Percentiles rank a stretch among this genome's conserved stretches.
Evolutionary conservation across 2,888 invertebrate species (phyloP).

Genomic region (Pocota personata): DNA sequence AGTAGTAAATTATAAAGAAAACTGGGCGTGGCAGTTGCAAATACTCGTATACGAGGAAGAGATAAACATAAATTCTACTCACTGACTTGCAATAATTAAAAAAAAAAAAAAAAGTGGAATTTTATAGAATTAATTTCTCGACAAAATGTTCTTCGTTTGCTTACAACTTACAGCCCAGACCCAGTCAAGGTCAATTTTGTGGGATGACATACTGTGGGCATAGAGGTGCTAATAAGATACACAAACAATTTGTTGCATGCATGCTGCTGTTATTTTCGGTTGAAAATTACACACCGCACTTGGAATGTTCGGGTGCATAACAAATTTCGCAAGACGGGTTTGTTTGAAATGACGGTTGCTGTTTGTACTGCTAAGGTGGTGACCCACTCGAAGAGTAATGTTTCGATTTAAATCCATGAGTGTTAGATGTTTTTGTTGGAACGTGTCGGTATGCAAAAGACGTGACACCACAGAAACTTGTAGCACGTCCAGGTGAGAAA

Average conservation of each 20-base stretch:
- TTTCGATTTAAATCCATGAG: slow-evolving; percentile 36
- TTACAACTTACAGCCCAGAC: background rate
- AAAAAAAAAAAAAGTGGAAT: background rate
- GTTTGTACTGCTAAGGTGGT: slow-evolving; percentile 7
- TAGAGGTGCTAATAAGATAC: slow-evolving; percentile 36
- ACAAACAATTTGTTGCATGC: slow-evolving; percentile 35
- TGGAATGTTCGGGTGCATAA: background rate
- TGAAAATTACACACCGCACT: slow-evolving; percentile 34
- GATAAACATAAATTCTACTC: slow-evolving; percentile 38
- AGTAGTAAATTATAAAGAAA: slow-evolving; percentile 33
- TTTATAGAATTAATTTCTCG: slow-evolving; percentile 9
- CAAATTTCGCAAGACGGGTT: slow-evolving; percentile 33
- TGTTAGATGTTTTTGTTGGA: slow-evolving; percentile 9
- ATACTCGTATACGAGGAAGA: background rate
- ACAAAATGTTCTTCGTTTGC: slow-evolving; percentile 1
- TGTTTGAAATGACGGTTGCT: background rate
- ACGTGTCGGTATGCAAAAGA: slow-evolving; percentile 66
- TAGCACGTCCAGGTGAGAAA: slow-evolving; percentile 56
- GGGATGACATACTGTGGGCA: slow-evolving; percentile 30
- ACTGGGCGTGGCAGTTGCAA: slow-evolving; percentile 53
- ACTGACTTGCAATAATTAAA: slow-evolving; percentile 33
- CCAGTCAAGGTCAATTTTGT: slow-evolving; percentile 60
- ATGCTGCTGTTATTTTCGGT: slow-evolving; percentile 21
- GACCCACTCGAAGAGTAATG: slow-evolving; percentile 55
- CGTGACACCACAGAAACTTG: slow-evolving; percentile 49